phyloP scores from a whole-genome alignment of 2,797 vertebrate species.

The Rhinophrynus dorsalis region DNA sequence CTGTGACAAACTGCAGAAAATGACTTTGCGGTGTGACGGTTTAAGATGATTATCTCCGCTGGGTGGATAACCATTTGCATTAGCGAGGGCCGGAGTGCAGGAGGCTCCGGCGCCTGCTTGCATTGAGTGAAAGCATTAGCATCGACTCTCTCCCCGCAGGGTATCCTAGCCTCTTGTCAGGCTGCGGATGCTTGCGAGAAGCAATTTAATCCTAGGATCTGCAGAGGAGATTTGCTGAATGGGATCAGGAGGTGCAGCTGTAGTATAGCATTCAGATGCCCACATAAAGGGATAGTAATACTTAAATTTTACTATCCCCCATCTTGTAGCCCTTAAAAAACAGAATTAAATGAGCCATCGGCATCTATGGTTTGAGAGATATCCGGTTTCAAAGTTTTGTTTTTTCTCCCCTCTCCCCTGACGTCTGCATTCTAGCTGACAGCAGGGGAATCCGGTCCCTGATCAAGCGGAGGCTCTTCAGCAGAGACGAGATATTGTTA shows the following conservation, averaged over 20 bases:
- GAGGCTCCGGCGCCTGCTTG: not conserved
- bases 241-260: not conserved
- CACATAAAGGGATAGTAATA: too few relatives aligned
- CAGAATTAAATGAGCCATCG: too few relatives aligned
- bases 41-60: slow-evolving; percentile 36
- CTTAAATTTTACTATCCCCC: too few relatives aligned
- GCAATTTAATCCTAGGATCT: not conserved
- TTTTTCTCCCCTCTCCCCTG: too few relatives aligned
- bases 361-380: too few relatives aligned
- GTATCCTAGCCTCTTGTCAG: slow-evolving; percentile 21
- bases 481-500: too few relatives aligned
- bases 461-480: too few relatives aligned
- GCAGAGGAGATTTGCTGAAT: not conserved
- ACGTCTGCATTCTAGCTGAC: too few relatives aligned
- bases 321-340: too few relatives aligned
- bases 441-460: too few relatives aligned
- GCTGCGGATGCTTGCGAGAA: slow-evolving; percentile 5
- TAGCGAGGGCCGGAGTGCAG: slow-evolving; percentile 33
- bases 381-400: too few relatives aligned
- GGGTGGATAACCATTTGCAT: slow-evolving; percentile 44
- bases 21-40: slow-evolving; percentile 32
- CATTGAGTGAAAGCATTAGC: slow-evolving; percentile 20
- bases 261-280: not conserved
- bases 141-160: slow-evolving; percentile 38
- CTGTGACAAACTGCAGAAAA: slow-evolving; percentile 43